Conservation (phyloP, 2,113 vertebrate genomes). For the Istiophorus platypterus region DNA sequence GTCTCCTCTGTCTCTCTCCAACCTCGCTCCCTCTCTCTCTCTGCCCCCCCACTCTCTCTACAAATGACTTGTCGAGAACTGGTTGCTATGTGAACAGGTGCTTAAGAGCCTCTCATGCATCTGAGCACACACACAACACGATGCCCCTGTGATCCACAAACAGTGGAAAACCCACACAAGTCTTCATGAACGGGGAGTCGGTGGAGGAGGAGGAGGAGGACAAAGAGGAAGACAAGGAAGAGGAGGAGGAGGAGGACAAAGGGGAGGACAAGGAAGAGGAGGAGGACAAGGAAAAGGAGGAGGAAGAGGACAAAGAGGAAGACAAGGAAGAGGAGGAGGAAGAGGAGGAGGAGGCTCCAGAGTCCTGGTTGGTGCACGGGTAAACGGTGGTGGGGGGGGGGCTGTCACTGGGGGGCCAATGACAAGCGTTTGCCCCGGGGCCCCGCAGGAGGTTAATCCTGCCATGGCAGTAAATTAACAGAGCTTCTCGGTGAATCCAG, state of each 20-base stretch:
- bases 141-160: conserved; percentile 2
- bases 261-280: conserved; percentile 6
- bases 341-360: conserved; percentile 4
- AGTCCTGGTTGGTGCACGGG: too few species aligned
- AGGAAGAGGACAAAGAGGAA: too few species aligned
- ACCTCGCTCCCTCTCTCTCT: not conserved
- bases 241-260: conserved; percentile 26
- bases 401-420: too few species aligned
- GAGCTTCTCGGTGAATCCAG: too few species aligned
- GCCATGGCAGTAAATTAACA: too few species aligned
- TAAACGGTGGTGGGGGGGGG: too few species aligned
- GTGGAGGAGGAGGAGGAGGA: conserved; percentile 30
- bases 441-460: too few species aligned
- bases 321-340: conserved; percentile 15
- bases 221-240: conserved; percentile 17
- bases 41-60: conserved; percentile 52
- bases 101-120: conserved; percentile 56
- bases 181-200: conserved; percentile 5
- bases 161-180: not conserved
- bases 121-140: conserved; percentile 22
- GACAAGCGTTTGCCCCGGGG: too few species aligned
- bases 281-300: too few species aligned
- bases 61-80: conserved; percentile 53
- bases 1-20: not conserved
- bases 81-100: conserved; percentile 76